Evolutionary conservation across 1,140 invertebrate species (phyloP), one percentile per base, ranked within the genome.

Genomic region (Euwallacea fornicatus): DNA sequence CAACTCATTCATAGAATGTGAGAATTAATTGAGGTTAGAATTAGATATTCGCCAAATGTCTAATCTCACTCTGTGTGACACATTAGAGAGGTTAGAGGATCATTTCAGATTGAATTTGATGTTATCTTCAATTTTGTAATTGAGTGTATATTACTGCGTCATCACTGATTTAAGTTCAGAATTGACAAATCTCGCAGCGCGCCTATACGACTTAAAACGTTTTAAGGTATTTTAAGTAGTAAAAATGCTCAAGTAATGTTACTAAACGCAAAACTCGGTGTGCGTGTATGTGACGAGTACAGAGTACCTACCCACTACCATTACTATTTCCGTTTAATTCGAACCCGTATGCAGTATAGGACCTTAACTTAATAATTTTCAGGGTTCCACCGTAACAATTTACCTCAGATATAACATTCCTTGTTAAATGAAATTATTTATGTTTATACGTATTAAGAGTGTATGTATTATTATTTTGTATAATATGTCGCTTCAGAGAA

Each of bases 161-260:
- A 33, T 33, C 21, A 33, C 21, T 33, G 21, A 33, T 33, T 33
- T 33, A 33, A 33, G 21, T 33, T 33, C 21, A 33, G 21, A 33
- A 33, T 33, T 33, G 4, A 4, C 4, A 2, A 33, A 33, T 33
- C 21, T 4, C 21, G 21, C 21, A 33, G 21, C 21, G 21, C 21
- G 21, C 21, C 21, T 33, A 33, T 33, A 53, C 43, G 33, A 61
- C 59, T 61, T 44, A 61, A 61, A 61, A 11, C n/a, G 11, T 33
- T 33, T 33, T 61, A 15, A 67, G 58, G 55, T 59, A 65, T n/a
- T 66, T 54, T 66, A 66, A 68, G 67, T 58, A 71, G 73, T 72
- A 64, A 74, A 76, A 76, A 76, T 74, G 71, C 60, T 74, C 74
- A 71, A 71, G 53, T 66, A 71, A 54, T 71, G 59, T 55, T 58